Conservation (phyloP, 2,888 invertebrate genomes). For the Tetheella fluctuosa region DNA sequence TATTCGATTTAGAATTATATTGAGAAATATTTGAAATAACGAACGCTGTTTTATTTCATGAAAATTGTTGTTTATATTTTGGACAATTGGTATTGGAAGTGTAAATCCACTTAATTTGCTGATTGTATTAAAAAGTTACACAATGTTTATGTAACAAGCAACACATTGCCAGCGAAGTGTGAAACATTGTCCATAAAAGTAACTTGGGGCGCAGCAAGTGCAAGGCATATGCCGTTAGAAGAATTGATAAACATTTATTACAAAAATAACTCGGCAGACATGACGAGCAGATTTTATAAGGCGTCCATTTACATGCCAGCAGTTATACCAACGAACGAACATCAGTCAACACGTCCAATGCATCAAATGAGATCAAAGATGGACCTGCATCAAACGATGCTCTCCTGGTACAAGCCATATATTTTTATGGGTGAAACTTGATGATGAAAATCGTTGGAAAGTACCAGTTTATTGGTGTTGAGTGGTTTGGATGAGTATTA, state of each 20-base stretch:
- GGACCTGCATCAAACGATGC: slow-evolving; percentile 20
- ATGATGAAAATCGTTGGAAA: not conserved
- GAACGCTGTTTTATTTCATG: too few relatives aligned
- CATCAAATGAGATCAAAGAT: slow-evolving; percentile 46
- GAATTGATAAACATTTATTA: slow-evolving; percentile 39
- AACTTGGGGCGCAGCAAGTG: slow-evolving; percentile 32
- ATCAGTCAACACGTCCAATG: slow-evolving; percentile 48
- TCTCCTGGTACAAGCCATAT: slow-evolving; percentile 8
- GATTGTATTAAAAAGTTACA: not conserved
- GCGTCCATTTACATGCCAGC: slow-evolving; percentile 30
- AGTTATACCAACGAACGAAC: slow-evolving; percentile 29
- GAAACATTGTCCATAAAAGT: slow-evolving; percentile 32
- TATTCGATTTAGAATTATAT: not conserved
- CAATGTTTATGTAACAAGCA: slow-evolving; percentile 7
- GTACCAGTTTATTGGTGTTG: not conserved
- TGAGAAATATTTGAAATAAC: not conserved
- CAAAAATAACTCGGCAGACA: slow-evolving; percentile 32
- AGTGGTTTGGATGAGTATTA: not conserved
- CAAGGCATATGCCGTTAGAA: slow-evolving; percentile 40
- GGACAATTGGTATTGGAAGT: too few relatives aligned
- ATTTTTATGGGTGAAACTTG: slow-evolving; percentile 6
- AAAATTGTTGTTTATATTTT: too few relatives aligned
- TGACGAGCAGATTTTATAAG: slow-evolving; percentile 27
- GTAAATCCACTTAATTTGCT: not conserved
- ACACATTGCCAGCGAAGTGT: slow-evolving; percentile 18